Conservation (phyloP, 2,113 vertebrate genomes). For the Hemiscyllium ocellatum region DNA sequence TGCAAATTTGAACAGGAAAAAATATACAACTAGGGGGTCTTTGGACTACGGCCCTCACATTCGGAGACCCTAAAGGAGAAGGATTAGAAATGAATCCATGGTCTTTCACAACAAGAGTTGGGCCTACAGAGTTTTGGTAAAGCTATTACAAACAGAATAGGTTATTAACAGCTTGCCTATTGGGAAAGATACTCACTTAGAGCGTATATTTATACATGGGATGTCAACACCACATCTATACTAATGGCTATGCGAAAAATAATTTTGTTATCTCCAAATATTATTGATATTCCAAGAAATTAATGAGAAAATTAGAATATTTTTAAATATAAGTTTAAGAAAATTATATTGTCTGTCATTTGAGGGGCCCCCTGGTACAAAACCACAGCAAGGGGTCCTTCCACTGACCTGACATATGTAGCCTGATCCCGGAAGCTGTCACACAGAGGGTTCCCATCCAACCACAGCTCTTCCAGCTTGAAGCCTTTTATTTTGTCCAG, state of each 20-base stretch:
- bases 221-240: background rate
- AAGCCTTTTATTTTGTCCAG: conserved; percentile 77
- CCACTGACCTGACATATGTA: conserved; percentile 78
- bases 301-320: background rate
- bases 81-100: background rate
- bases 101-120: background rate
- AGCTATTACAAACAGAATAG: background rate
- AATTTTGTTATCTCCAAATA: background rate
- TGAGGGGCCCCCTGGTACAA: background rate
- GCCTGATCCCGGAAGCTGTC: conserved; percentile 71
- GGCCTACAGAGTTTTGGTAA: background rate
- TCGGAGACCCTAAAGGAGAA: background rate
- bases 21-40: background rate
- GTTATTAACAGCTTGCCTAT: background rate
- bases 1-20: background rate
- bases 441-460: conserved; percentile 72
- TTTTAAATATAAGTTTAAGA: background rate
- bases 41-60: background rate
- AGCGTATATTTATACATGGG: background rate
- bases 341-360: background rate
- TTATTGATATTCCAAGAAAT: background rate
- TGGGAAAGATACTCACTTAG: background rate
- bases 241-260: background rate
- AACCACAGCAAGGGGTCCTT: conserved; percentile 7
- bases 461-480: conserved; percentile 78